These are phyloP conservation scores for Eulemur macaco DNA, from an alignment of 2,113 vertebrate genomes.

Conservation along the genomic window DNA sequence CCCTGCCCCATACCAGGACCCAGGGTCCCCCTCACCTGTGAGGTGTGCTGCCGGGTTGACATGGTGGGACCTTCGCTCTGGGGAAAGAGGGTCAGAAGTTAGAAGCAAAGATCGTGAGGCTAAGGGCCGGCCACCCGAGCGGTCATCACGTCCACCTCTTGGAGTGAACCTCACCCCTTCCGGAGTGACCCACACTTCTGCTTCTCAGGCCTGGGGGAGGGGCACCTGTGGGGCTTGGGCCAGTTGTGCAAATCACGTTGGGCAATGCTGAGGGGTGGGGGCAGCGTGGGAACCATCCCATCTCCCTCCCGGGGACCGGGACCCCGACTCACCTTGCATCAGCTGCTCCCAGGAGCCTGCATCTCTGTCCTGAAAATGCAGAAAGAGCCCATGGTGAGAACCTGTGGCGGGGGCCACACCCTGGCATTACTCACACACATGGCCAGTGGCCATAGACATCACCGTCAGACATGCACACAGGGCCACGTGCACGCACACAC, in stretches of 20 bases:
- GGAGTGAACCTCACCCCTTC: slow-evolving; percentile 25
- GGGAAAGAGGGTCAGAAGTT: slow-evolving; percentile 29
- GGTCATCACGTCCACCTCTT: neutral
- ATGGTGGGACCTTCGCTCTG: slow-evolving; percentile 35
- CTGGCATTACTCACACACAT: neutral
- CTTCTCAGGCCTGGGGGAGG: slow-evolving; percentile 56
- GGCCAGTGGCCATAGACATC: neutral
- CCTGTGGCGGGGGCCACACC: neutral
- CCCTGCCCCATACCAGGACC: neutral
- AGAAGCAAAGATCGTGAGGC: neutral
- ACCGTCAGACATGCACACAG: neutral
- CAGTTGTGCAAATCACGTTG: slow-evolving; percentile 49
- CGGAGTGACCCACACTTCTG: slow-evolving; percentile 60
- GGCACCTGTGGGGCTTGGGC: neutral
- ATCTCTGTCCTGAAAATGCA: slow-evolving; percentile 55
- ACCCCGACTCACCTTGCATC: slow-evolving; percentile 63
- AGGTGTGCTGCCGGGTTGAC: slow-evolving; percentile 79
- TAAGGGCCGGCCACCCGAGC: neutral
- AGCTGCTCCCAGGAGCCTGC: slow-evolving; percentile 9
- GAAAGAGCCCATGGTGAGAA: neutral
- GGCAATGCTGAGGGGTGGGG: neutral
- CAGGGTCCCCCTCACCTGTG: slow-evolving; percentile 67
- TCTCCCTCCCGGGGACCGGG: neutral
- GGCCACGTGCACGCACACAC: neutral
- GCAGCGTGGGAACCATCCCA: neutral